Percentiles rank a stretch among this genome's conserved stretches.
Conservation (phyloP, 2,797 vertebrate genomes). For the Halcyon chelicuti region DNA sequence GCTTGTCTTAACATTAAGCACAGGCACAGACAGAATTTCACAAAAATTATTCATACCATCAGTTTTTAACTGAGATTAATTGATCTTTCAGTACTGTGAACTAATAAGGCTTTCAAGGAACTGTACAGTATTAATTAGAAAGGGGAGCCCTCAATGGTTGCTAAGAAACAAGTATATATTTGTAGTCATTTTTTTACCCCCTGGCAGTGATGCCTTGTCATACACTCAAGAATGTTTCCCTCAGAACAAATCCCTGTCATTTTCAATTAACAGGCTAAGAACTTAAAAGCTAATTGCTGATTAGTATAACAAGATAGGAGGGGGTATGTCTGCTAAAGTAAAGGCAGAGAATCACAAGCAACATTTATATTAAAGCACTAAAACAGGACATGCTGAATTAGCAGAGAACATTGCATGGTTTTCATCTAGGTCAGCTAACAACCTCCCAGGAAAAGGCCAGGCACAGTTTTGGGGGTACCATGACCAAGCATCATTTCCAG, state of each 20-base stretch:
- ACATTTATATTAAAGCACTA: neutral
- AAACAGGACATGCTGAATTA: neutral
- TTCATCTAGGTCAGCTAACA: neutral
- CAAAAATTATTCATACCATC: slow-evolving; percentile 4
- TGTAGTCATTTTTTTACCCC: slow-evolving; percentile 44
- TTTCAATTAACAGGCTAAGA: slow-evolving; percentile 29
- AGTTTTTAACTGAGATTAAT: slow-evolving; percentile 51
- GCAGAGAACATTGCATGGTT: neutral
- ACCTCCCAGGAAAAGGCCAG: neutral
- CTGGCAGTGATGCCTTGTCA: slow-evolving; percentile 48
- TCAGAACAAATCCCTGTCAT: slow-evolving; percentile 14
- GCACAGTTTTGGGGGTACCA: neutral
- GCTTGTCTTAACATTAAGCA: neutral
- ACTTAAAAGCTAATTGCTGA: slow-evolving; percentile 30
- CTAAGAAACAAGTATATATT: slow-evolving; percentile 72
- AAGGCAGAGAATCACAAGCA: neutral
- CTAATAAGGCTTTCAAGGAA: slow-evolving; percentile 59
- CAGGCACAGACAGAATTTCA: neutral
- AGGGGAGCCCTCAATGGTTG: slow-evolving; percentile 54
- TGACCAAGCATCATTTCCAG: neutral
- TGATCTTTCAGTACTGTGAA: slow-evolving; percentile 25
- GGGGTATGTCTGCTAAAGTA: neutral
- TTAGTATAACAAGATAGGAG: neutral
- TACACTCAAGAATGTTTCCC: slow-evolving; percentile 46
- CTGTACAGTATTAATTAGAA: slow-evolving; percentile 50